Base-by-base conservation (phyloP, 2,888 invertebrate species). In the Herminia tarsipennalis region DNA sequence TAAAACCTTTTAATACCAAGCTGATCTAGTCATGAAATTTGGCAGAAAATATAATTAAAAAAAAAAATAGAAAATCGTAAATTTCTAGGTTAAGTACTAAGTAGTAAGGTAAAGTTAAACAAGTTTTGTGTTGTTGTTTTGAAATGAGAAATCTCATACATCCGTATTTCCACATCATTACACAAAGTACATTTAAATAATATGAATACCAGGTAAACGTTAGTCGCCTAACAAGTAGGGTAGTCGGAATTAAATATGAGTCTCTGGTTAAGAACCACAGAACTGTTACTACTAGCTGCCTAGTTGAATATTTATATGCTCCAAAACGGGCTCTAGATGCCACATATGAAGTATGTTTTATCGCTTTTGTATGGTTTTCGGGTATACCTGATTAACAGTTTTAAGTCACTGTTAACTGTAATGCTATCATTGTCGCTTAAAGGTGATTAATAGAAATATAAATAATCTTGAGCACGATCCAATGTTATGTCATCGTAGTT, bases 171-270 rank as follows among this genome's bases (percentile, higher is more conserved):
- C 5, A 24, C 5, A n/a, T 1, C 2, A 5, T 8, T 22, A 22
- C 2, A 8, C 1, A 1, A 4, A 13, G 14, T 16, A 30, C 5
- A 5, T 51, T 47, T 62, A 45, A 59, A n/a, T n/a, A 66, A 70
- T 62, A 58, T 67, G 46, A 61, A 63, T 49, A 42, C 35, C 49
- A 28, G 37, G 59, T 53, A 60, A 61, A 64, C 62, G 62, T 67
- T 64, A 56, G 44, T 37, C 28, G 32, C 18, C 56, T 66, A 69
- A 68, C 67, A 63, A 68, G 63, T 59, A 52, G 36, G 43, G 33
- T 13, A 42, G 22, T 42, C 34, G 55, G 66, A 71, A 73, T 73
- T 66, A 70, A 64, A 73, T 73, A 73, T 71, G 60, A 66, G 55
- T 56, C 56, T 43, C 41, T 46, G 54, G 37, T 44, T 18, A 20